Evolutionary conservation across 2,888 invertebrate species (phyloP), one percentile per base, ranked within the genome.

Genomic region (Tachystola acroxantha): DNA sequence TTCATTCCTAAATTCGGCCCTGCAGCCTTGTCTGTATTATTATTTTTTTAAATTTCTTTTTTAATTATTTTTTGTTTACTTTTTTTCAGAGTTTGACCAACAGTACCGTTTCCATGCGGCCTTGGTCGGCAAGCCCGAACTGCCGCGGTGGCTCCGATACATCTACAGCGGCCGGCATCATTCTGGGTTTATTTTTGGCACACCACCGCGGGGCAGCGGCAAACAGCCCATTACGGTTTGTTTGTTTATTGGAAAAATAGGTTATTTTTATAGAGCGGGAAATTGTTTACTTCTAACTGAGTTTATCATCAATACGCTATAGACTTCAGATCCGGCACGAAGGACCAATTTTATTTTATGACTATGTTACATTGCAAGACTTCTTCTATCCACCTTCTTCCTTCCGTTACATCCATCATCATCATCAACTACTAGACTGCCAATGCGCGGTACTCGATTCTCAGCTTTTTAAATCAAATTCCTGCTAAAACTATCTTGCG

Each of bases 91-190:
- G 50, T 87, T 85, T 40, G 84, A 85, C 43, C 87, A 90, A 54
- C 91, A 91, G 46, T 92, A 90, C 59, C 88, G 90, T 1, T 96
- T 94, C 71, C 91, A 93, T 46, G 91, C 94, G 0, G 92, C 95
- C 0, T 66, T 96, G 39, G 69, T 90, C 34, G 91, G 92, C 46
- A 91, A 93, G 46, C 96, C 96, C 0, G 96, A 96, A 72, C 80
- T 96, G 27, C 96, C 96, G 0, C 85, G 91, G 2, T 96, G 96
- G 96, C 91, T 96, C 46, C 90, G 93, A 36, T 96, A 95, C 64
- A 91, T 93, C 42, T 95, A 94, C 67, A 95, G 95, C 53, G 88
- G 91, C n/a, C 87, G 91, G 42, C 92, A 94, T 54, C 91, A 92
- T 51, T 90, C 91, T 1, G 96, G 96, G 0, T 96, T 93, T 65